These are phyloP conservation scores for Datnioides undecimradiatus DNA, from an alignment of 2,113 vertebrate species.

Conservation along the genomic window DNA sequence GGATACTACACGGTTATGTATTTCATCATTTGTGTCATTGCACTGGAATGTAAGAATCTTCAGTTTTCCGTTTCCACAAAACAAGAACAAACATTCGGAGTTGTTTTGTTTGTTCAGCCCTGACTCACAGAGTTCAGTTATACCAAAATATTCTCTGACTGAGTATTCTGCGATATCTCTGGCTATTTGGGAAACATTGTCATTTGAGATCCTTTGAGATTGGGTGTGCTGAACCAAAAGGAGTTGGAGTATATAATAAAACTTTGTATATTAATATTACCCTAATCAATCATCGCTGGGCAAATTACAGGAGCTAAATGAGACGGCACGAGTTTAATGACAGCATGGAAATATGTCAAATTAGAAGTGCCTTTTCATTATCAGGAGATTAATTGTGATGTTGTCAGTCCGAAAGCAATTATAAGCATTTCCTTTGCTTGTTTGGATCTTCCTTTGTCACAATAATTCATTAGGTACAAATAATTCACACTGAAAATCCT, in stretches of 20 bases:
- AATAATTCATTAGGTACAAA: conserved; percentile 23
- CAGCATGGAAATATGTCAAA: not conserved
- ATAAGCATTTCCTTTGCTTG: conserved; percentile 1
- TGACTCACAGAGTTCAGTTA: not conserved
- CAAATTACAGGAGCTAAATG: not conserved
- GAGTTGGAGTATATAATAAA: not conserved
- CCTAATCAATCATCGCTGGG: not conserved
- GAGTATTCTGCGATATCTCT: no score
- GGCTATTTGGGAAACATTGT: not conserved
- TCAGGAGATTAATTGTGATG: conserved; percentile 1
- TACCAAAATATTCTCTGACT: not conserved
- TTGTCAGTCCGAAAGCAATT: not conserved
- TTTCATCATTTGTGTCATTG: conserved; percentile 44
- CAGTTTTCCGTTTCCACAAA: conserved; percentile 11
- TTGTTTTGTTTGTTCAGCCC: not conserved
- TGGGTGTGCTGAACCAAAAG: not conserved
- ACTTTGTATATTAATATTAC: not conserved
- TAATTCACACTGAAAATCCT: conserved; percentile 14
- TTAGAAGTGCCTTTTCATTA: conserved; percentile 5
- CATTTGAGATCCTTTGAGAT: not conserved
- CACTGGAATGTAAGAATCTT: conserved; percentile 37
- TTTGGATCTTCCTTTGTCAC: conserved; percentile 1
- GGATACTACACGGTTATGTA: conserved; percentile 25
- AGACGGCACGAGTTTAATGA: not conserved
- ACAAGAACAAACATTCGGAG: conserved; percentile 9